A percentile compares a stretch with the other conserved stretches of the same genome.
These are phyloP conservation scores for Sander lucioperca DNA, from an alignment of 2,113 vertebrate species.

Conservation along the genomic window DNA sequence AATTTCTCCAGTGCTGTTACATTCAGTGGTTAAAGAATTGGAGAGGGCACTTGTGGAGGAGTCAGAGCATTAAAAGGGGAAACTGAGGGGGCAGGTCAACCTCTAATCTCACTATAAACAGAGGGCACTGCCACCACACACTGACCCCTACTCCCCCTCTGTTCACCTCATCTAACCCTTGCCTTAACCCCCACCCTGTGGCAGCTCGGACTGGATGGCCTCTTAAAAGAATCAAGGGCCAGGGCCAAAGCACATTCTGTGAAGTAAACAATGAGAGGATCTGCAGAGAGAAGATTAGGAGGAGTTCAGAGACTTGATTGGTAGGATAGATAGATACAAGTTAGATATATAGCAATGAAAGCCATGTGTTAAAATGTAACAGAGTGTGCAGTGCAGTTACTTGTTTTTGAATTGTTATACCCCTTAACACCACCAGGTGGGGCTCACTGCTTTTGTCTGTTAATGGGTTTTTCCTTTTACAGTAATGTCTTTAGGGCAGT, in stretches of 20 bases:
- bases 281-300: slow-evolving; percentile 1
- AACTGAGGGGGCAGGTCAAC: slow-evolving; percentile 30
- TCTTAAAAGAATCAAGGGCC: not conserved
- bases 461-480: not conserved
- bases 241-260: slow-evolving; percentile 27
- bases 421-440: slow-evolving; percentile 10
- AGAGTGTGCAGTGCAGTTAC: too few species aligned
- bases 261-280: not conserved
- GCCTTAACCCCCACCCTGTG: slow-evolving; percentile 7
- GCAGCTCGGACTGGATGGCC: not conserved
- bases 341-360: not conserved
- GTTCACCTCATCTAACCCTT: slow-evolving; percentile 28
- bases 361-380: not conserved
- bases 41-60: not conserved
- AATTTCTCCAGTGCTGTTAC: not conserved
- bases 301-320: not conserved
- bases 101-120: slow-evolving; percentile 50
- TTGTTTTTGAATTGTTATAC: not conserved
- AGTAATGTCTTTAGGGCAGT: not conserved
- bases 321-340: not conserved
- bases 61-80: not conserved
- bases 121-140: slow-evolving; percentile 33
- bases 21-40: slow-evolving; percentile 3
- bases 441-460: slow-evolving; percentile 1
- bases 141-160: slow-evolving; percentile 38